These are phyloP conservation scores for Ochotona curzoniae DNA, from an alignment of 2,113 vertebrate species.

Conservation along the genomic window DNA sequence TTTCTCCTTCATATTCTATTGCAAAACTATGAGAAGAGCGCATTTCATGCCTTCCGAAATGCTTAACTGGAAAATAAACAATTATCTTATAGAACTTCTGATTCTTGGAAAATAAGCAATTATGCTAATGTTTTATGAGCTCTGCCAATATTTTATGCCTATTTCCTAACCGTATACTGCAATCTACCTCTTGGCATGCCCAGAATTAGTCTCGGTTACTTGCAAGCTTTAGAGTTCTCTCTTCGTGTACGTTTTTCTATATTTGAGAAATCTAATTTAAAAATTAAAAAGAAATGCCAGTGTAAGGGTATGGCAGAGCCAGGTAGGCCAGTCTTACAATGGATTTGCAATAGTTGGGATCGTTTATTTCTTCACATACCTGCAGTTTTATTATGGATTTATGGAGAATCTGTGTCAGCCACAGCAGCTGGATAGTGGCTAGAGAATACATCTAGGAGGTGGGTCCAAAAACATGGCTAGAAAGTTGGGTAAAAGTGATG, in stretches of 20 bases:
- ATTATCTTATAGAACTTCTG: too few relatives aligned
- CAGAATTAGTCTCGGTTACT: background rate
- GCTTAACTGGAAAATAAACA: background rate
- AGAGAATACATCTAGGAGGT: background rate
- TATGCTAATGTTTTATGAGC: background rate
- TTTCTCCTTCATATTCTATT: background rate
- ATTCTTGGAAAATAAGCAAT: too few relatives aligned
- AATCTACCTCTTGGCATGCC: background rate
- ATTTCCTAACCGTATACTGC: background rate
- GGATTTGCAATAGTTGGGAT: background rate
- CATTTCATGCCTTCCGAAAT: background rate
- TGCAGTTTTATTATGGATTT: background rate
- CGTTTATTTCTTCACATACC: background rate
- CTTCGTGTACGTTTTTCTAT: background rate
- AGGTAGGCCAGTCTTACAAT: background rate
- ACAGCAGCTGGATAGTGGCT: background rate
- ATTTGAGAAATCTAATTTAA: background rate
- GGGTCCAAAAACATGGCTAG: background rate
- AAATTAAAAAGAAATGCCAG: fast-evolving
- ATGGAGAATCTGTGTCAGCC: background rate
- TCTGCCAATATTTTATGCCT: background rate
- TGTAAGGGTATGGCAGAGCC: background rate
- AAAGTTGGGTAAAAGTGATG: background rate
- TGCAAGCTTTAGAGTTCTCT: background rate
- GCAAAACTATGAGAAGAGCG: background rate